Evolutionary conservation across 2,113 vertebrate genomes (phyloP), one percentile per base, ranked within the genome.

Genomic region (Gymnocephalus cernua): DNA sequence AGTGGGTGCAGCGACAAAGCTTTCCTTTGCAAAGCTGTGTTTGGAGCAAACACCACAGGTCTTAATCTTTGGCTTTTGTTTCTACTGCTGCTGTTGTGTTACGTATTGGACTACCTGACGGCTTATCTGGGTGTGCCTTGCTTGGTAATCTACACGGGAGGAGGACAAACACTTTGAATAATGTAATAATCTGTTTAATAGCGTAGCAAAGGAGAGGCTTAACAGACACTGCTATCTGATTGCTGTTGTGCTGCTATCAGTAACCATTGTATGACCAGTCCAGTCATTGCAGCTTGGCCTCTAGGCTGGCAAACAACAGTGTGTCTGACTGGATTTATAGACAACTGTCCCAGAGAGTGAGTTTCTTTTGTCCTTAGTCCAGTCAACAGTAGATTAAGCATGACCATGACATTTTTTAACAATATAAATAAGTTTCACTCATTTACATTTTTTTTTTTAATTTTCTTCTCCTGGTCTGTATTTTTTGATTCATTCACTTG

Each of bases 71-170:
- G 57, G 44, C 83, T 91, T 91, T 92, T 89, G 95, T 96, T 95
- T 94, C 86, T 86, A 27, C 88, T 95, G 70, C 75, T 56, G 85
- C 71, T 25, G 27, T 67, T 83, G 74, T 80, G 74, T 94, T 96
- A 90, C 91, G 82, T 91, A 65, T 9, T 61, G 93, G 92, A 94
- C 94, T 95, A 95, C 94, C 95, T 96, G 93, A 88, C 85, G 71
- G 89, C 92, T 97, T 97, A 98, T 97, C 96, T 95, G 94, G 95
- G 94, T 3, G 96, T 96, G 96, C 92, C 96, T 94, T 74, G 72
- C 88, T 74, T 44, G 91, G 92, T 94, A 93, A 92, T 96, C 94
- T 94, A 94, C 94, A 93, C 95, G 95, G 96, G 95, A 95, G 95
- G 95, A 95, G 94, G 90, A 95, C 96, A 90, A 95, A 96, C 95